A percentile compares a stretch with the other conserved stretches of the same genome.
Evolutionary conservation across 2,113 vertebrate genomes (phyloP).

Genomic region (Ranitomeya imitator): DNA sequence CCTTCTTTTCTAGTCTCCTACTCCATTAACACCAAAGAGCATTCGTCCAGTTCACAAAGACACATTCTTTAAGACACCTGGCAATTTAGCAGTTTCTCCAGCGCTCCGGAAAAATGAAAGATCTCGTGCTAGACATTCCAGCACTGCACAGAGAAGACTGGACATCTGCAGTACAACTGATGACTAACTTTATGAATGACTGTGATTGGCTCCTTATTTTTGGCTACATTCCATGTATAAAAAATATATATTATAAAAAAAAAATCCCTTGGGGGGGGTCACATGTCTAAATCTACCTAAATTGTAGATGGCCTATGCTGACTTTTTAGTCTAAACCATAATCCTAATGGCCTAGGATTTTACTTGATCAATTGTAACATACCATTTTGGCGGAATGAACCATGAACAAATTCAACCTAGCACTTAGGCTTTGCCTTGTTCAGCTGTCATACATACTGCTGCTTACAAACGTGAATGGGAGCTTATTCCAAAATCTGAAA

Average conservation of each 20-base stretch:
- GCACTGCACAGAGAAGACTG: slow-evolving; percentile 86
- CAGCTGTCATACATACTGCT: slow-evolving; percentile 6
- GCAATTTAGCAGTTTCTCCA: slow-evolving; percentile 71
- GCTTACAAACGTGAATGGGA: background rate
- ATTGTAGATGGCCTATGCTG: background rate
- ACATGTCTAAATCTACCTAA: background rate
- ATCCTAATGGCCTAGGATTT: background rate
- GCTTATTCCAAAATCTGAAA: background rate
- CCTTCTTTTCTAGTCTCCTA: slow-evolving; percentile 64
- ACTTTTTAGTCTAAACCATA: background rate
- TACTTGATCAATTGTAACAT: background rate
- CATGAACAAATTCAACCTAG: background rate
- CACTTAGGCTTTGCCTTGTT: slow-evolving; percentile 4
- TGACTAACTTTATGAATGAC: slow-evolving; percentile 59
- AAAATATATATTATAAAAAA: too few species aligned
- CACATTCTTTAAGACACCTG: slow-evolving; percentile 89
- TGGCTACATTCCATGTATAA: slow-evolving; percentile 34
- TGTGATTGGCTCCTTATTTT: background rate
- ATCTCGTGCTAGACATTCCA: slow-evolving; percentile 67
- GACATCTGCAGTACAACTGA: slow-evolving; percentile 76
- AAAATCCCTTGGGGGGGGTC: background rate
- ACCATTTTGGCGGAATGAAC: background rate
- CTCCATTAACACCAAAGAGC: slow-evolving; percentile 82
- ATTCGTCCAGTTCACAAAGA: slow-evolving; percentile 67
- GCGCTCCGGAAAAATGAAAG: slow-evolving; percentile 71